These are phyloP conservation scores for Hylaeus anthracinus DNA, from an alignment of 1,140 invertebrate genomes.

Conservation along the genomic window DNA sequence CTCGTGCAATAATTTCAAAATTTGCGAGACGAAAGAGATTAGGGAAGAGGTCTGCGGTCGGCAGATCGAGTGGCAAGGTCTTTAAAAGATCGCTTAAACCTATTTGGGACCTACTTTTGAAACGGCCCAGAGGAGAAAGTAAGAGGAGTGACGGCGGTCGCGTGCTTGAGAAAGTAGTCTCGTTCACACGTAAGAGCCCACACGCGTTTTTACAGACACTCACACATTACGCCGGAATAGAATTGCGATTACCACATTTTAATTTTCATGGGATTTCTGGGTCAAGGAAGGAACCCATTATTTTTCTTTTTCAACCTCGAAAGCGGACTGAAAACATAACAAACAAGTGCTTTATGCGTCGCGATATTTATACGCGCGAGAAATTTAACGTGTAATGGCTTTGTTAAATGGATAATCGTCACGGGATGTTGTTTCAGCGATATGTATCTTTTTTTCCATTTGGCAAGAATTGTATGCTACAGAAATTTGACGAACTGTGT, in stretches of 20 bases:
- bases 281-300: neutral
- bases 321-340: constrained; percentile 3
- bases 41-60: neutral
- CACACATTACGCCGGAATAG: constrained; percentile 32
- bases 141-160: constrained; percentile 73
- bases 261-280: constrained; percentile 39
- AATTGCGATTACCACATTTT: constrained; percentile 47
- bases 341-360: neutral
- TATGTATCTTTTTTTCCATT: too few species aligned
- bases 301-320: neutral
- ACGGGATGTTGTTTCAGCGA: neutral
- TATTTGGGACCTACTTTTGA: constrained; percentile 79
- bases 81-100: constrained; percentile 64
- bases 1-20: neutral
- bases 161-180: constrained; percentile 77
- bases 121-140: constrained; percentile 75
- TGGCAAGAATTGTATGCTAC: too few species aligned
- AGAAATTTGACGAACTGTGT: too few species aligned
- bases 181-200: constrained; percentile 66
- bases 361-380: neutral
- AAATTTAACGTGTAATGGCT: neutral
- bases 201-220: constrained; percentile 26
- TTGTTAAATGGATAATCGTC: neutral
- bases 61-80: constrained; percentile 18
- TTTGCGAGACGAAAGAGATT: neutral